Percentiles rank a stretch among this genome's conserved stretches.
phyloP scores from a whole-genome alignment of 64 coral and sea anemone genomes.

The Anthopleura sola region DNA sequence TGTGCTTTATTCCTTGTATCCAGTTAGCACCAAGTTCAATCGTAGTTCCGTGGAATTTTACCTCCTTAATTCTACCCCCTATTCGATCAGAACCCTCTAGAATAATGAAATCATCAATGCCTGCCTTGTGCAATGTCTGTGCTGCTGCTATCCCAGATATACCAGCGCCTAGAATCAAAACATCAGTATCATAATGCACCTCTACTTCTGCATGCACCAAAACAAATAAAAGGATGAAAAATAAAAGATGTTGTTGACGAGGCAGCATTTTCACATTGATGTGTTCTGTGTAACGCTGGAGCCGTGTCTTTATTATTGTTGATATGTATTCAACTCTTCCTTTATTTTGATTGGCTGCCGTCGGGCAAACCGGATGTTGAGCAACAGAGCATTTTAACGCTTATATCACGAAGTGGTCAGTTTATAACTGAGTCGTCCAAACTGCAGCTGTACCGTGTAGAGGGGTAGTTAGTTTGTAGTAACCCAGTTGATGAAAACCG shows the following conservation, averaged over 20 bases:
- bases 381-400: too few relatives aligned
- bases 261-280: neutral
- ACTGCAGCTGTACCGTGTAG: too few relatives aligned
- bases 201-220: neutral
- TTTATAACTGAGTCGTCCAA: too few relatives aligned
- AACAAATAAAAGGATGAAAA: neutral
- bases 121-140: conserved; percentile 30
- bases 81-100: conserved; percentile 58
- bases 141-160: conserved; percentile 70
- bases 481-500: too few relatives aligned
- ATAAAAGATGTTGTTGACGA: too few relatives aligned
- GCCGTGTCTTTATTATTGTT: neutral
- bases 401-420: too few relatives aligned
- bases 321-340: neutral
- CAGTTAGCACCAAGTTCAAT: conserved; percentile 79
- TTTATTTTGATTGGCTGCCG: neutral
- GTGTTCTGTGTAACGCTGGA: neutral
- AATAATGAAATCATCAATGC: conserved; percentile 63
- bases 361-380: neutral
- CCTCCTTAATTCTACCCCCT: conserved; percentile 52
- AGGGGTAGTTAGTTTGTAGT: too few relatives aligned
- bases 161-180: conserved; percentile 56
- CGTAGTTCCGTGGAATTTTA: conserved; percentile 30
- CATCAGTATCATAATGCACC: conserved; percentile 23
- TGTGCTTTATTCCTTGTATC: conserved; percentile 62